Evolutionary conservation across 1,140 invertebrate genomes (phyloP).

Genomic region (Pteromalus puparum): DNA sequence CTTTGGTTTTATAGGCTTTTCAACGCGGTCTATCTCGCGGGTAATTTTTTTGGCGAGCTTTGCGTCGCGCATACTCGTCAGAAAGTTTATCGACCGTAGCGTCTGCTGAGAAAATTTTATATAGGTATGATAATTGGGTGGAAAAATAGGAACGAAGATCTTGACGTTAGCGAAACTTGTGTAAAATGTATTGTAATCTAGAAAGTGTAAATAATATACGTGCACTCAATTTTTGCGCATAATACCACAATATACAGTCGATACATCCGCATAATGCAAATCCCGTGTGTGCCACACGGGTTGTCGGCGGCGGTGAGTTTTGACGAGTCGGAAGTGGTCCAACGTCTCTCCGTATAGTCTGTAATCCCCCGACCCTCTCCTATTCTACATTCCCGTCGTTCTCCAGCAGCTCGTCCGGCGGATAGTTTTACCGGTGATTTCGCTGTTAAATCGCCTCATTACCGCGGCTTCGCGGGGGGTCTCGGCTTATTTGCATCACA

Average conservation of each 20-base stretch:
- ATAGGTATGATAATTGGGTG: too few species aligned
- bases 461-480: slow-evolving; percentile 70
- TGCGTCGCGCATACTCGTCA: background rate
- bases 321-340: slow-evolving; percentile 56
- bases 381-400: slow-evolving; percentile 6
- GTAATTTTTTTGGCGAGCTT: background rate
- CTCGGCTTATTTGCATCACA: slow-evolving; percentile 70
- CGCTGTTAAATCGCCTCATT: slow-evolving; percentile 75
- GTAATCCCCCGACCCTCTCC: slow-evolving; percentile 43
- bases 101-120: background rate
- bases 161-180: too few species aligned
- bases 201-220: too few species aligned
- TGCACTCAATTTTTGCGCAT: too few species aligned
- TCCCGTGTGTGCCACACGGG: slow-evolving; percentile 22
- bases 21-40: background rate
- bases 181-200: too few species aligned
- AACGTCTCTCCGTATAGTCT: background rate
- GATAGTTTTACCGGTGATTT: slow-evolving; percentile 70
- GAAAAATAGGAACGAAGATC: too few species aligned
- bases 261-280: slow-evolving; percentile 59
- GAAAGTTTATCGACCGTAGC: slow-evolving; percentile 3
- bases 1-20: background rate
- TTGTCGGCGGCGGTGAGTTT: slow-evolving; percentile 56
- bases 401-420: slow-evolving; percentile 45
- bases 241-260: background rate